Percentiles rank a stretch among this genome's conserved stretches.
Conservation (phyloP, 2,113 vertebrate species). For the Bubo scandiacus region DNA sequence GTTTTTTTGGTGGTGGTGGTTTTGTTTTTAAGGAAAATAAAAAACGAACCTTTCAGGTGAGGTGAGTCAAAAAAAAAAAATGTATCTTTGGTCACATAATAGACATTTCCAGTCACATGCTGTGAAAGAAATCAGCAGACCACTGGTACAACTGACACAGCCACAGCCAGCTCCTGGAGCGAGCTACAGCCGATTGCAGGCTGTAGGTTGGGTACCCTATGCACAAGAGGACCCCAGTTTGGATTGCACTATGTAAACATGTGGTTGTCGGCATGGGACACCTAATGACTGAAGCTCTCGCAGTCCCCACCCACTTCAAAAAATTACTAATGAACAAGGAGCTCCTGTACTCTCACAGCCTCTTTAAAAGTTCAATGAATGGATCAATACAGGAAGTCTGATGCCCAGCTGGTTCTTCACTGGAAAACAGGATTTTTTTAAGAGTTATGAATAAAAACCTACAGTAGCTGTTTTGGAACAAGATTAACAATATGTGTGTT, state of each 20-base stretch:
- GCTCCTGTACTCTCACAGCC: not conserved
- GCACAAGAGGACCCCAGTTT: not conserved
- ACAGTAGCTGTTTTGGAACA: not conserved
- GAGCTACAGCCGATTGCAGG: not conserved
- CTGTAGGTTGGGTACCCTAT: too few relatives aligned
- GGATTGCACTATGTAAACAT: not conserved
- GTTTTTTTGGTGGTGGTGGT: not conserved
- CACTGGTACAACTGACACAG: rapidly evolving
- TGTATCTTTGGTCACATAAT: not conserved
- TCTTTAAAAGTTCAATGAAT: not conserved
- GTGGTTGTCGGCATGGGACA: not conserved
- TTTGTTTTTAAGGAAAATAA: not conserved
- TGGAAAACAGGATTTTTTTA: not conserved
- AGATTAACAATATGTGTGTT: not conserved
- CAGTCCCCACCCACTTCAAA: not conserved
- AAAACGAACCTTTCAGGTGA: not conserved
- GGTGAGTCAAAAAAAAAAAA: not conserved
- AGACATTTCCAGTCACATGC: not conserved
- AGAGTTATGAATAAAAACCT: not conserved
- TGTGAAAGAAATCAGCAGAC: not conserved
- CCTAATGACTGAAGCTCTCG: not conserved
- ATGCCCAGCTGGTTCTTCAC: not conserved
- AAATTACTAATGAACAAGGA: not conserved
- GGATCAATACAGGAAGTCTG: not conserved
- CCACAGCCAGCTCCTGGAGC: not conserved